phyloP scores from a whole-genome alignment of 2,113 vertebrate genomes.

The Haemorhous mexicanus region DNA sequence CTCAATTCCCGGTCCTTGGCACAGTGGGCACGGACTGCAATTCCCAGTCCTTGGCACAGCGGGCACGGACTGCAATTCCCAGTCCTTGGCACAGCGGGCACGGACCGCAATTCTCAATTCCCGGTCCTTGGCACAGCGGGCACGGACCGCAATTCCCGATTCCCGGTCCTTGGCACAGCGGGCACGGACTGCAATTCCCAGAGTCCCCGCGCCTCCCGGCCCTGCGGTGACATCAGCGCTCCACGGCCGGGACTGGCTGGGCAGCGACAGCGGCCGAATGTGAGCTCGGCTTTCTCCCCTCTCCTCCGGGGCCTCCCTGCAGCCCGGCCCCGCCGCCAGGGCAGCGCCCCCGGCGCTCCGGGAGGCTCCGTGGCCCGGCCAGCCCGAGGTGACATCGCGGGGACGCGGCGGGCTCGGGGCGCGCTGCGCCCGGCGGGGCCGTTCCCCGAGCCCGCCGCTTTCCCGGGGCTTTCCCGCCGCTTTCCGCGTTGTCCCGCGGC shows the following conservation, averaged over 20 bases:
- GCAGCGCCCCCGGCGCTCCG: background rate
- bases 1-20: too few relatives aligned
- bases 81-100: too few relatives aligned
- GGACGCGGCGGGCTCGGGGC: background rate
- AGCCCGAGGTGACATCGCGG: background rate
- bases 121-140: too few relatives aligned
- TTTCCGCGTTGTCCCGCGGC: background rate
- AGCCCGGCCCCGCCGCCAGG: accelerated
- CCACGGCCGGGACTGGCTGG: background rate
- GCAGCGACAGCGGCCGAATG: background rate
- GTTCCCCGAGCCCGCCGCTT: background rate
- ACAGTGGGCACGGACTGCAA: too few relatives aligned
- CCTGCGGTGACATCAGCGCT: constrained; percentile 37
- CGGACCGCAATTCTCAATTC: too few relatives aligned
- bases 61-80: too few relatives aligned
- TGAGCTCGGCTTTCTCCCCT: background rate
- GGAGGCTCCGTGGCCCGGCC: too few relatives aligned
- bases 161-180: too few relatives aligned
- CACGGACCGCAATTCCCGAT: too few relatives aligned
- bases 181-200: constrained; percentile 52
- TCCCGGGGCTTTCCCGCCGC: accelerated
- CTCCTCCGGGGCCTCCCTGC: background rate
- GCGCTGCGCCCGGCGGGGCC: background rate
- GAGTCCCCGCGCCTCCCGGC: constrained; percentile 24
- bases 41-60: too few relatives aligned